Percentiles rank a stretch among this genome's conserved stretches.
These are phyloP conservation scores for Caradrina clavipalpis DNA, from an alignment of 2,888 invertebrate genomes.

Conservation along the genomic window DNA sequence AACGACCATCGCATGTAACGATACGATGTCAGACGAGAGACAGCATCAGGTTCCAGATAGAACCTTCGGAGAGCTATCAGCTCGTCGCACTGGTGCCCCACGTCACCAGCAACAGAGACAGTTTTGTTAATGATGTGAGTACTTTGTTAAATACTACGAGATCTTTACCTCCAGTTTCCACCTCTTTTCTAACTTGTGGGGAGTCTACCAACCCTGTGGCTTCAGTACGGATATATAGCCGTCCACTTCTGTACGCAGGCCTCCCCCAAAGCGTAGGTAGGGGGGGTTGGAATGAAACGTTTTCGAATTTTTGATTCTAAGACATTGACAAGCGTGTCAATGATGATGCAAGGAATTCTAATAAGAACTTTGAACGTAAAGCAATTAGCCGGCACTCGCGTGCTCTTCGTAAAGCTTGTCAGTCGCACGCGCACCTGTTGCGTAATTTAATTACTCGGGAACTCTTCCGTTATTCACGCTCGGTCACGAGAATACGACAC, in stretches of 20 bases:
- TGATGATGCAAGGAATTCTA: background rate
- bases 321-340: background rate
- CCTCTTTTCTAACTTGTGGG: no score
- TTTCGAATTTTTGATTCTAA: no score
- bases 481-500: constrained; percentile 1
- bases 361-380: background rate
- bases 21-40: constrained; percentile 54
- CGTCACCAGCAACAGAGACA: constrained; percentile 1
- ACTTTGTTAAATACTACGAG: background rate
- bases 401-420: constrained; percentile 20
- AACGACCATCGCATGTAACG: constrained; percentile 27
- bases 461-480: constrained; percentile 28
- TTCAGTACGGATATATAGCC: no score
- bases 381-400: background rate
- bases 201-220: no score
- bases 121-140: constrained; percentile 39
- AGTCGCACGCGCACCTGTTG: constrained; percentile 31
- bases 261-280: no score
- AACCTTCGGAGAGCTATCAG: constrained; percentile 55
- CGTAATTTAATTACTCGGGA: constrained; percentile 36
- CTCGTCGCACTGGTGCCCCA: constrained; percentile 63
- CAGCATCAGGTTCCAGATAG: constrained; percentile 50
- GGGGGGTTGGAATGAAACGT: no score
- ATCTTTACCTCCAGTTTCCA: no score
- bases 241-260: no score